These are phyloP conservation scores for Uropetala carovei DNA, from an alignment of 2,888 invertebrate species.

Conservation along the genomic window DNA sequence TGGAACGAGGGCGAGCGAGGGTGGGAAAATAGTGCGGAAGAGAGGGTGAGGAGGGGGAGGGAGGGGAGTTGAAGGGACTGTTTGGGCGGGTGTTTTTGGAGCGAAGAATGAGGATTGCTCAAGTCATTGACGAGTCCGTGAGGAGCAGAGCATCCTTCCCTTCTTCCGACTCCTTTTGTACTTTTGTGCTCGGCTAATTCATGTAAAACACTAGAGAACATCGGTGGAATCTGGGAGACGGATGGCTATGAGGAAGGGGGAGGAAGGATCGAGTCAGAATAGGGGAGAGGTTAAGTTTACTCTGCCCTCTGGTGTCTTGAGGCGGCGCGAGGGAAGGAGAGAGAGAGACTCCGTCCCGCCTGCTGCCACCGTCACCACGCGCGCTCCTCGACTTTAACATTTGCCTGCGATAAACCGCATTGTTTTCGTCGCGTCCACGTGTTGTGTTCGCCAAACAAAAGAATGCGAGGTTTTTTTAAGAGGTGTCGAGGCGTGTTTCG, in stretches of 20 bases:
- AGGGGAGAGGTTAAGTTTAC: constrained; percentile 38
- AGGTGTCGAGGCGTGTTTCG: constrained; percentile 14
- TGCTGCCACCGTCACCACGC: neutral
- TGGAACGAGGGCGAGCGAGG: too few species aligned
- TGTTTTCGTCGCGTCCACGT: constrained; percentile 49
- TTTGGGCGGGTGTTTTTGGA: neutral
- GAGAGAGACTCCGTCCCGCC: constrained; percentile 23
- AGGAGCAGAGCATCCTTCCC: neutral
- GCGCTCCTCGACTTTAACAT: constrained; percentile 12
- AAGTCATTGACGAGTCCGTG: constrained; percentile 22
- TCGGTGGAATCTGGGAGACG: neutral
- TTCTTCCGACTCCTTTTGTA: neutral
- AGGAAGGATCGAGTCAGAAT: neutral
- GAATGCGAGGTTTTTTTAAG: constrained; percentile 41
- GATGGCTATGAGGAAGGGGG: neutral
- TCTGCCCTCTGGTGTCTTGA: constrained; percentile 41
- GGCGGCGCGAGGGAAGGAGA: neutral
- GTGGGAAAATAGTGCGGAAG: neutral
- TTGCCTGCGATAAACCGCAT: constrained; percentile 49
- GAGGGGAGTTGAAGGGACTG: too few species aligned
- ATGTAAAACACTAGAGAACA: constrained; percentile 25
- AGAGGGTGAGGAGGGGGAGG: neutral
- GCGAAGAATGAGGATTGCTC: constrained; percentile 7
- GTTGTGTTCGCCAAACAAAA: constrained; percentile 41
- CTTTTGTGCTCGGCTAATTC: constrained; percentile 17